phyloP scores from a whole-genome alignment of 1,140 invertebrate species.

The Drosophila ambigua region DNA sequence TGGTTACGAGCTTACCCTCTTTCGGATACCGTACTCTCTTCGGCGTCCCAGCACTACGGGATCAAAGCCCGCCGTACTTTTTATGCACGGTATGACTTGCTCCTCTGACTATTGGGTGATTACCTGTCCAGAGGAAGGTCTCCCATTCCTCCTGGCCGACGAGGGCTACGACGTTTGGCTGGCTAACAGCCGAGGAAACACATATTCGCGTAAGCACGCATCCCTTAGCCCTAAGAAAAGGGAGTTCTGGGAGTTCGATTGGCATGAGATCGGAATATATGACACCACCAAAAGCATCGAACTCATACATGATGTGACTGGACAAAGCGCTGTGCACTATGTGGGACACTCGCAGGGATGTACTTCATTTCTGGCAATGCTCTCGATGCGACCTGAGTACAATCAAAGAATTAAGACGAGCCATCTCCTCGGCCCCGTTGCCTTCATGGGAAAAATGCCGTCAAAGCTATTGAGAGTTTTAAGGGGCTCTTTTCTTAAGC shows the following conservation, averaged over 20 bases:
- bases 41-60: constrained; percentile 2
- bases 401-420: background rate
- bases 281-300: constrained; percentile 22
- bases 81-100: constrained; percentile 90
- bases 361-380: constrained; percentile 11
- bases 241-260: constrained; percentile 17
- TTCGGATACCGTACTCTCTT: constrained; percentile 62
- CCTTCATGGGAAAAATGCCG: background rate
- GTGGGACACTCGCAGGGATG: constrained; percentile 32
- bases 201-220: constrained; percentile 6
- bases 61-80: constrained; percentile 83
- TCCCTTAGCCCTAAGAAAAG: background rate
- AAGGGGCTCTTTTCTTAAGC: no score
- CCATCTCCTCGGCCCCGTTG: constrained; percentile 1
- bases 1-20: constrained; percentile 85
- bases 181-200: constrained; percentile 61
- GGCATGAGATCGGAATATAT: constrained; percentile 29
- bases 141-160: constrained; percentile 86
- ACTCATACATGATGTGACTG: background rate
- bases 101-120: constrained; percentile 88
- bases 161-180: constrained; percentile 88
- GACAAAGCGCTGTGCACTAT: constrained; percentile 10
- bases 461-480: background rate
- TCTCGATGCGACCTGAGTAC: constrained; percentile 21
- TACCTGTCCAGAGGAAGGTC: constrained; percentile 86